Evolutionary conservation across 2,797 vertebrate species (phyloP).

Genomic region (Gobionotothen gibberifrons): DNA sequence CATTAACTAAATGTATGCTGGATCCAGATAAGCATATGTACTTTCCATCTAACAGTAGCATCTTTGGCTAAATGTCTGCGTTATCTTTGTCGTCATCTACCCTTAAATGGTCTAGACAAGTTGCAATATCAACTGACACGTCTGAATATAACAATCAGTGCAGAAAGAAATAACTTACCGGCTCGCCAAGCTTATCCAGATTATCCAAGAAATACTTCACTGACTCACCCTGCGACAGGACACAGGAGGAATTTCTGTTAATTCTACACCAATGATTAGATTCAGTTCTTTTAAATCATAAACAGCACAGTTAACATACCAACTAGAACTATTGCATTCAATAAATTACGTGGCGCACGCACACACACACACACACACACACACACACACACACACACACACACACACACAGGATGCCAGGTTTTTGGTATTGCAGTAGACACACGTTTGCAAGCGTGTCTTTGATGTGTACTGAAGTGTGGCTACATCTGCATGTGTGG

Average conservation of each 20-base stretch:
- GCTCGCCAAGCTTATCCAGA: slow-evolving; percentile 95
- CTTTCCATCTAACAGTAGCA: background rate
- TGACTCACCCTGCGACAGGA: slow-evolving; percentile 92
- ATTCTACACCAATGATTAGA: slow-evolving; percentile 27
- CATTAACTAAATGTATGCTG: no score
- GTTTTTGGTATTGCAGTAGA: slow-evolving; percentile 29
- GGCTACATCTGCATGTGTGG: slow-evolving; percentile 3
- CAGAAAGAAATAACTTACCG: slow-evolving; percentile 86
- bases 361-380: background rate
- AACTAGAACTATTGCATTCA: background rate
- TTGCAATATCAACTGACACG: slow-evolving; percentile 28
- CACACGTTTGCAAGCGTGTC: slow-evolving; percentile 36
- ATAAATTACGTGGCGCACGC: background rate
- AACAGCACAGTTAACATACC: background rate
- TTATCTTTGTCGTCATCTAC: background rate
- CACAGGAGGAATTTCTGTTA: slow-evolving; percentile 68
- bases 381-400: background rate
- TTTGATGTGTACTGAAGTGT: slow-evolving; percentile 60
- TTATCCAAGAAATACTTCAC: slow-evolving; percentile 99
- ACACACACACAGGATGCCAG: slow-evolving; percentile 53
- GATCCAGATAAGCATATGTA: no score
- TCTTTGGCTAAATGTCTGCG: background rate
- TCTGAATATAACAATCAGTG: slow-evolving; percentile 44
- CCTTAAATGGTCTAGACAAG: slow-evolving; percentile 28
- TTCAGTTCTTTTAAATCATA: slow-evolving; percentile 3